Evolutionary conservation across 2,888 invertebrate species (phyloP).

Genomic region (Cheiracanthium punctorium): DNA sequence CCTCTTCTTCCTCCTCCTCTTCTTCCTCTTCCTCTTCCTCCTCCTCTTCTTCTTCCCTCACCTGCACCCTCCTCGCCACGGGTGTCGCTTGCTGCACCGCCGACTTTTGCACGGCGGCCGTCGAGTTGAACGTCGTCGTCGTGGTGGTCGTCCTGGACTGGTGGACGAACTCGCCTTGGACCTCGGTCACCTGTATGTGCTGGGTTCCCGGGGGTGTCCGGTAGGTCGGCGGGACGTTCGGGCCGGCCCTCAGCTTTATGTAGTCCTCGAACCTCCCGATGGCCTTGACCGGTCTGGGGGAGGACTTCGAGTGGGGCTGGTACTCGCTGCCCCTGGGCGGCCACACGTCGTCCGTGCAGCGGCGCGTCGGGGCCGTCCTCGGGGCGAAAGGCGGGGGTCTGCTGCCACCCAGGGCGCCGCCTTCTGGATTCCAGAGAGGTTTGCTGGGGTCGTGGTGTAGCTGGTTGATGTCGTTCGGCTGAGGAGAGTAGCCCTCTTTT

Average conservation of each 20-base stretch:
- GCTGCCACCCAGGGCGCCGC: constrained; percentile 31
- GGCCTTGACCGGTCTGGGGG: constrained; percentile 46
- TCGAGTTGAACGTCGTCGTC: neutral
- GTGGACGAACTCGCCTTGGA: constrained; percentile 53
- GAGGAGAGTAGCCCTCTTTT: constrained; percentile 5
- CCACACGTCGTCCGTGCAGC: constrained; percentile 66
- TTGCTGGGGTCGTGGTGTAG: neutral
- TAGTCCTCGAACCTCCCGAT: constrained; percentile 66
- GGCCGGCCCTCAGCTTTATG: constrained; percentile 44
- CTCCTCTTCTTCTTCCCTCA: constrained; percentile 45
- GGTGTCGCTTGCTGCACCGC: constrained; percentile 68
- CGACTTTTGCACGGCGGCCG: neutral
- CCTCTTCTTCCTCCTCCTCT: constrained; percentile 58
- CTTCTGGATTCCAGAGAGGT: constrained; percentile 59
- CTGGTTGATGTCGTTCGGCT: neutral
- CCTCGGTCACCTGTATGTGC: constrained; percentile 30
- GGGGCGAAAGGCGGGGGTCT: constrained; percentile 64
- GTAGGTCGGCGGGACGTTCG: constrained; percentile 71
- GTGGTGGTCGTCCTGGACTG: constrained; percentile 38
- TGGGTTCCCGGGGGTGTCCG: constrained; percentile 72
- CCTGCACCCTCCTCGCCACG: neutral
- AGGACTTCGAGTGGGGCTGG: neutral
- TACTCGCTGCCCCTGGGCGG: constrained; percentile 65
- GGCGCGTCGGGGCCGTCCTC: constrained; percentile 26
- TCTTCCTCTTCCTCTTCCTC: constrained; percentile 67